A percentile compares a stretch with the other conserved stretches of the same genome.
phyloP scores from a whole-genome alignment of 1,140 invertebrate species.

The Zaprionus kolodkinae region DNA sequence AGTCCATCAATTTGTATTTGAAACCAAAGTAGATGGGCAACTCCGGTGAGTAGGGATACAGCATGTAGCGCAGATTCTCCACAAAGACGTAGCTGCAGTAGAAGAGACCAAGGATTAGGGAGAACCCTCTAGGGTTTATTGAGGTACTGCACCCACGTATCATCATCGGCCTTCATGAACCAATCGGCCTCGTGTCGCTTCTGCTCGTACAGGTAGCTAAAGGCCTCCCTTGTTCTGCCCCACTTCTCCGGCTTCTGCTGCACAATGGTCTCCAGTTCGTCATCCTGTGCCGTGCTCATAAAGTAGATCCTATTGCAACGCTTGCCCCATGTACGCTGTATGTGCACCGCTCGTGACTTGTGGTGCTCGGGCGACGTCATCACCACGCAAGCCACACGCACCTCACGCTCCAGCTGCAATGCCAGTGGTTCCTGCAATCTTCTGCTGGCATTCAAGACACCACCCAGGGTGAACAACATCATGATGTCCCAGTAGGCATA shows the following conservation, averaged over 20 bases:
- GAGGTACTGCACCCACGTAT: constrained; percentile 88
- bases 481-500: constrained; percentile 60
- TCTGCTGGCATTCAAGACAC: neutral
- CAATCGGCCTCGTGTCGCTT: constrained; percentile 93
- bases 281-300: constrained; percentile 91
- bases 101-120: neutral
- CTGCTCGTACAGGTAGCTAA: constrained; percentile 92
- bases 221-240: constrained; percentile 98
- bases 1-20: constrained; percentile 87
- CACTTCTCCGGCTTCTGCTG: constrained; percentile 92
- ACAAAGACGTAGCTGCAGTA: constrained; percentile 89
- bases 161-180: constrained; percentile 97
- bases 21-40: constrained; percentile 94
- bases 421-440: constrained; percentile 37
- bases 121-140: too few relatives aligned
- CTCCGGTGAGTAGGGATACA: constrained; percentile 88
- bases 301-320: constrained; percentile 95
- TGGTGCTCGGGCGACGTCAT: constrained; percentile 96
- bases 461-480: constrained; percentile 33
- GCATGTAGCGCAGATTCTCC: constrained; percentile 95
- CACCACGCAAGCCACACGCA: constrained; percentile 96
- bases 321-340: constrained; percentile 97
- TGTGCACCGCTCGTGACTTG: constrained; percentile 93
- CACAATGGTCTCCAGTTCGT: constrained; percentile 86
- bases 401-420: constrained; percentile 84